These are phyloP conservation scores for Muraenolepis orangiensis DNA, from an alignment of 2,797 vertebrate species.

Conservation along the genomic window DNA sequence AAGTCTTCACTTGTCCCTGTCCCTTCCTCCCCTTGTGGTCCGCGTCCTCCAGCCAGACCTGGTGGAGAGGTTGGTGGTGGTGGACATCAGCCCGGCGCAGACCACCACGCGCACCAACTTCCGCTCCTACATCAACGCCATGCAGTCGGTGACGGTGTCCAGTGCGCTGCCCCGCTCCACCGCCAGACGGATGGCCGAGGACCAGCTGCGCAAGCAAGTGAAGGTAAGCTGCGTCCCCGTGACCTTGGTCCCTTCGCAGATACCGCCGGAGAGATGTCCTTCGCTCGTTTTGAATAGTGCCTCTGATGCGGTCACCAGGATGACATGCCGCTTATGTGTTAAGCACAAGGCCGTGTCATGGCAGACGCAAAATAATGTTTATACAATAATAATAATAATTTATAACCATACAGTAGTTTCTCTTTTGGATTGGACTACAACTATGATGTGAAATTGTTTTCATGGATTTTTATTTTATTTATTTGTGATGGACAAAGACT, in stretches of 20 bases:
- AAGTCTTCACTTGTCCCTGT: slow-evolving; percentile 2
- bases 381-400: no score
- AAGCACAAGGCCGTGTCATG: no score
- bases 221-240: slow-evolving; percentile 67
- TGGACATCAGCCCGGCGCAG: slow-evolving; percentile 84
- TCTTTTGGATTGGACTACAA: not conserved
- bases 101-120: slow-evolving; percentile 68
- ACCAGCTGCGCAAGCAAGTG: slow-evolving; percentile 78
- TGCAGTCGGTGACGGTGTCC: slow-evolving; percentile 81
- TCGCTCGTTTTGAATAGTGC: no score
- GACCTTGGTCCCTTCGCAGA: no score
- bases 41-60: slow-evolving; percentile 75
- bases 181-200: slow-evolving; percentile 83
- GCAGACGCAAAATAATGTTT: no score
- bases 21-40: not conserved
- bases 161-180: slow-evolving; percentile 79
- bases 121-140: slow-evolving; percentile 78
- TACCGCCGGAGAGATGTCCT: no score
- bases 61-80: slow-evolving; percentile 85
- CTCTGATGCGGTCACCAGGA: no score
- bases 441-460: not conserved
- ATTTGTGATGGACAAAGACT: not conserved
- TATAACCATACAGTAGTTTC: no score
- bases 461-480: not conserved
- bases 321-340: no score